Conservation (phyloP, 1,140 invertebrate species). For the Octopus bimaculoides region DNA sequence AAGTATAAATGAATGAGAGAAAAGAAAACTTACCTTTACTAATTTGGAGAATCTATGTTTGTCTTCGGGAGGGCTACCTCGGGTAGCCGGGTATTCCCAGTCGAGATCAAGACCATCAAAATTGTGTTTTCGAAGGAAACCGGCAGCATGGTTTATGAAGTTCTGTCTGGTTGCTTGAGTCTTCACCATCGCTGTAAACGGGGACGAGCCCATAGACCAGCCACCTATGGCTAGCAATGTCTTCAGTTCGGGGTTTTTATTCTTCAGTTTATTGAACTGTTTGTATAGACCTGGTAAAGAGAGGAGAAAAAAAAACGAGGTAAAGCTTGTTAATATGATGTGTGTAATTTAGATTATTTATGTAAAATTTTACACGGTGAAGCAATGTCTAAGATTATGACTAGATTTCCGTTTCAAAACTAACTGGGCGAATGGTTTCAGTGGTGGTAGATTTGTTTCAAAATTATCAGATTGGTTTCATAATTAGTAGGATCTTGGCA, state of each 20-base stretch:
- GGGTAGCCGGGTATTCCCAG: slow-evolving; percentile 90
- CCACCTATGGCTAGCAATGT: slow-evolving; percentile 91
- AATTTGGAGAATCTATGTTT: slow-evolving; percentile 85
- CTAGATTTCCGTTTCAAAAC: too few relatives aligned
- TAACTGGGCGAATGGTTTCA: too few relatives aligned
- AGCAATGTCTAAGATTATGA: too few relatives aligned
- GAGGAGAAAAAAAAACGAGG: too few relatives aligned
- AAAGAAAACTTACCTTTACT: slow-evolving; percentile 65
- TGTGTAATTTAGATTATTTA: too few relatives aligned
- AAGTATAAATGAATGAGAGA: too few relatives aligned
- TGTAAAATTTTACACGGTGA: too few relatives aligned
- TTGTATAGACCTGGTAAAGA: slow-evolving; percentile 66
- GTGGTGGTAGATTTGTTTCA: too few relatives aligned
- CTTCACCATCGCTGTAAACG: slow-evolving; percentile 55
- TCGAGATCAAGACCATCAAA: slow-evolving; percentile 96
- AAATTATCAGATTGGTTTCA: too few relatives aligned
- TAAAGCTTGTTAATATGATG: too few relatives aligned
- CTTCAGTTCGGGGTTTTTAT: slow-evolving; percentile 89
- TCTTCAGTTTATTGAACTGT: slow-evolving; percentile 90
- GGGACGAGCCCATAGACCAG: slow-evolving; percentile 89
- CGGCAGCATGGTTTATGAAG: slow-evolving; percentile 63
- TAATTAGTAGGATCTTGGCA: too few relatives aligned
- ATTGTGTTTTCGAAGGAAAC: slow-evolving; percentile 85
- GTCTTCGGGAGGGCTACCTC: slow-evolving; percentile 88
- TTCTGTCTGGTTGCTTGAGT: slow-evolving; percentile 25